phyloP scores from a whole-genome alignment of 2,113 vertebrate genomes.

The Toxotes jaculatrix region DNA sequence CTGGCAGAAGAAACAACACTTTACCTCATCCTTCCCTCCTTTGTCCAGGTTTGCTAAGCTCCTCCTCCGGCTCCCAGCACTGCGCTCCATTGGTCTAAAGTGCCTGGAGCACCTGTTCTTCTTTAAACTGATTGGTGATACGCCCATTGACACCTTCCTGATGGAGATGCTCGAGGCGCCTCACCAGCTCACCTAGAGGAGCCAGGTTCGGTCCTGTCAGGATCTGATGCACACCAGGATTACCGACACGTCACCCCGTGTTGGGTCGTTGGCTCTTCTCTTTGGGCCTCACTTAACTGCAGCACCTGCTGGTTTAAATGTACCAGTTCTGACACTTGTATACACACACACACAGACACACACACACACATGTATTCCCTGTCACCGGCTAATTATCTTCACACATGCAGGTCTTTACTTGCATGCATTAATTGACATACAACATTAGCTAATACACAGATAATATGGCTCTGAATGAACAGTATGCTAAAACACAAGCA shows the following conservation, averaged over 20 bases:
- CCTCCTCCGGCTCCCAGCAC: constrained; percentile 91
- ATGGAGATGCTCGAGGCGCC: constrained; percentile 97
- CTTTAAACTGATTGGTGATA: constrained; percentile 96
- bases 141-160: constrained; percentile 95
- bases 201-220: constrained; percentile 42
- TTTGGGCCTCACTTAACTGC: constrained; percentile 67
- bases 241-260: constrained; percentile 37
- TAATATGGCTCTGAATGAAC: constrained; percentile 50
- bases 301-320: constrained; percentile 71
- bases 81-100: constrained; percentile 92
- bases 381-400: constrained; percentile 43
- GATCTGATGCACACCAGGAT: constrained; percentile 71
- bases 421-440: constrained; percentile 38
- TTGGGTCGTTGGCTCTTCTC: constrained; percentile 35
- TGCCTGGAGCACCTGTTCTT: constrained; percentile 96
- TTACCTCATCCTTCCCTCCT: not conserved
- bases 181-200: constrained; percentile 90
- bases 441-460: constrained; percentile 39
- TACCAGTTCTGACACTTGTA: constrained; percentile 39
- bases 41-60: constrained; percentile 92
- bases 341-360: constrained; percentile 27
- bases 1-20: too few relatives aligned
- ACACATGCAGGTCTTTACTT: constrained; percentile 40
- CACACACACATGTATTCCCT: constrained; percentile 22
- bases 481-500: constrained; percentile 36